These are phyloP conservation scores for Sphaerophoria rueppellii DNA, from an alignment of 2,888 invertebrate genomes.

Conservation along the genomic window DNA sequence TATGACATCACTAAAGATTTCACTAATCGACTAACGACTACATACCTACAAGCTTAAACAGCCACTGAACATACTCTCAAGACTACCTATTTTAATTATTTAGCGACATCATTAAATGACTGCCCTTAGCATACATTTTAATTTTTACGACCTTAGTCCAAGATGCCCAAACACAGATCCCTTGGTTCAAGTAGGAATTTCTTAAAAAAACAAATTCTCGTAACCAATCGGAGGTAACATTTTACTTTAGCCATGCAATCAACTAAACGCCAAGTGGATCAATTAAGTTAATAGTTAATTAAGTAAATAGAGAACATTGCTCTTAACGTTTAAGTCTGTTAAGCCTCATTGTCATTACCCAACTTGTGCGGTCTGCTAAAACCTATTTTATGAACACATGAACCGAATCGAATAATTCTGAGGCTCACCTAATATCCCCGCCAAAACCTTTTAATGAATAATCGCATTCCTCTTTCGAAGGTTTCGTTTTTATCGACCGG, in stretches of 20 bases:
- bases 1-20: background rate
- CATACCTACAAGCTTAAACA: too few relatives aligned
- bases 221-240: slow-evolving; percentile 1
- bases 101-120: slow-evolving; percentile 6
- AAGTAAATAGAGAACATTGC: too few relatives aligned
- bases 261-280: too few relatives aligned
- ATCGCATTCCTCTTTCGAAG: slow-evolving; percentile 45
- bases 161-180: background rate
- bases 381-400: too few relatives aligned
- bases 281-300: slow-evolving; percentile 23
- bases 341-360: too few relatives aligned
- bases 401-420: background rate
- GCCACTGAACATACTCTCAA: background rate
- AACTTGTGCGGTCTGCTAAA: too few relatives aligned
- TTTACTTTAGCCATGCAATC: slow-evolving; percentile 1
- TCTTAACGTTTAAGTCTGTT: too few relatives aligned
- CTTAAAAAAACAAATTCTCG: background rate
- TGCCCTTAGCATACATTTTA: slow-evolving; percentile 8
- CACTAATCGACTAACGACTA: background rate
- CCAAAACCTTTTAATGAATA: slow-evolving; percentile 19
- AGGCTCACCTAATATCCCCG: background rate
- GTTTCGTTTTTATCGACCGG: background rate
- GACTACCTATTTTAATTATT: background rate
- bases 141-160: slow-evolving; percentile 13
- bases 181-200: too few relatives aligned